These are phyloP conservation scores for Ptilonorhynchus violaceus DNA, from an alignment of 2,113 vertebrate species.

Conservation along the genomic window DNA sequence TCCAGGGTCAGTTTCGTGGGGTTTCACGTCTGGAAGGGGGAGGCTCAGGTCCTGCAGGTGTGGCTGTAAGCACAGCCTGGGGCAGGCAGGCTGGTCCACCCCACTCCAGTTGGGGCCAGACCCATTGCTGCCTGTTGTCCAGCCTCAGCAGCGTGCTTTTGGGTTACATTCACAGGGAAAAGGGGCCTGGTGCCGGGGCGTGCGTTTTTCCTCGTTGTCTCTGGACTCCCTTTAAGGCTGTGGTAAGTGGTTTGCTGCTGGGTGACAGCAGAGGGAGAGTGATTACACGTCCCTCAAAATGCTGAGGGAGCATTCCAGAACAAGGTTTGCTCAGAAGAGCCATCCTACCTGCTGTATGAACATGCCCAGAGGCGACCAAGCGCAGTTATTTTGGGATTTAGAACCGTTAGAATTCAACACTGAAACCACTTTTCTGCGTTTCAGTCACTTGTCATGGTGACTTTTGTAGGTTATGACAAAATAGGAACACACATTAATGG, in stretches of 20 bases:
- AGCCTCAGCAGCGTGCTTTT: background rate
- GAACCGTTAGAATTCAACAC: constrained; percentile 2
- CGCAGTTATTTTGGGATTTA: background rate
- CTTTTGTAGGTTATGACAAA: constrained; percentile 34
- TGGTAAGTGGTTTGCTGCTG: background rate
- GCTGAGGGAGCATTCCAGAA: background rate
- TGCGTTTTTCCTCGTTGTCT: background rate
- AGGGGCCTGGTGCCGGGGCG: accelerated
- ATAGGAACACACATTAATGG: constrained; percentile 7
- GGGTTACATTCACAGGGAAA: background rate
- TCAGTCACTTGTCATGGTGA: constrained; percentile 6
- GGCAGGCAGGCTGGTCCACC: background rate
- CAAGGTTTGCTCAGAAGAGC: background rate
- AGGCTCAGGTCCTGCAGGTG: background rate
- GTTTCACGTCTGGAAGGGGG: background rate
- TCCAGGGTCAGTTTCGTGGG: accelerated
- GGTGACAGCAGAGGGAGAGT: background rate
- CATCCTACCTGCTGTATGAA: background rate
- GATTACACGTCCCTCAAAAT: background rate
- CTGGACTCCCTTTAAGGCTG: background rate
- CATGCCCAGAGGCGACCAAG: background rate
- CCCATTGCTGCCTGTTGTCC: background rate
- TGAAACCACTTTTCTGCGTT: background rate
- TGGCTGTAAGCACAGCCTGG: background rate
- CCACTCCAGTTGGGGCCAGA: accelerated